These are phyloP conservation scores for Anastatus disparis DNA, from an alignment of 1,140 invertebrate species.

Conservation along the genomic window DNA sequence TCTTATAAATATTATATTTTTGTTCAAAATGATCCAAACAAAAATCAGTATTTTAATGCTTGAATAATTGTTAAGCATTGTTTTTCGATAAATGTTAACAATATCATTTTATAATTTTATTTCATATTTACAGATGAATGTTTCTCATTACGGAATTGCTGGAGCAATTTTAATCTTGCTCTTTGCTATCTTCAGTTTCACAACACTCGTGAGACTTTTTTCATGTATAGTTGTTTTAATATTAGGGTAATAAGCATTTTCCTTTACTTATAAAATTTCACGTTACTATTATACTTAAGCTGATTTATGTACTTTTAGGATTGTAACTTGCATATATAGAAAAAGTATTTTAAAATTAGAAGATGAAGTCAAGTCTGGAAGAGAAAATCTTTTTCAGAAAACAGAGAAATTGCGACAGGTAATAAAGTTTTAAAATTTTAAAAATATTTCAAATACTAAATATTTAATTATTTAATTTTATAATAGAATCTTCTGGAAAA, in stretches of 20 bases:
- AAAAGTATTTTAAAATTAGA: conserved; percentile 58
- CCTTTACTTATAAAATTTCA: too few species aligned
- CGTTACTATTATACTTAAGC: too few species aligned
- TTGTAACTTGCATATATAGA: conserved; percentile 61
- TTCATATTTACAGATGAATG: conserved; percentile 62
- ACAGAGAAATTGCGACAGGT: conserved; percentile 64
- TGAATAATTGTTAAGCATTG: too few species aligned
- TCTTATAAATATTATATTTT: too few species aligned
- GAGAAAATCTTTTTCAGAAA: conserved; percentile 63
- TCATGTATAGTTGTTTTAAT: conserved; percentile 56
- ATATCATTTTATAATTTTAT: too few species aligned
- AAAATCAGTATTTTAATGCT: too few species aligned
- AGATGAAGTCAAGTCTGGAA: conserved; percentile 58
- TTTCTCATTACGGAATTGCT: conserved; percentile 59
- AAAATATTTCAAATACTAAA: neutral
- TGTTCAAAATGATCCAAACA: too few species aligned
- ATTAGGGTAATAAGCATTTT: conserved; percentile 55
- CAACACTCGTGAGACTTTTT: conserved; percentile 55
- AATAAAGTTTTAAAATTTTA: conserved; percentile 1
- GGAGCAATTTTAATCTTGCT: conserved; percentile 58
- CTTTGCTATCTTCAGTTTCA: conserved; percentile 58
- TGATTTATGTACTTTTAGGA: conserved; percentile 52
- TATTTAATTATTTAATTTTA: neutral
- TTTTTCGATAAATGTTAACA: too few species aligned
- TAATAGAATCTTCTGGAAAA: conserved; percentile 56